These are phyloP conservation scores for Aspidiotus destructor DNA, from an alignment of 2,888 invertebrate species.

Conservation along the genomic window DNA sequence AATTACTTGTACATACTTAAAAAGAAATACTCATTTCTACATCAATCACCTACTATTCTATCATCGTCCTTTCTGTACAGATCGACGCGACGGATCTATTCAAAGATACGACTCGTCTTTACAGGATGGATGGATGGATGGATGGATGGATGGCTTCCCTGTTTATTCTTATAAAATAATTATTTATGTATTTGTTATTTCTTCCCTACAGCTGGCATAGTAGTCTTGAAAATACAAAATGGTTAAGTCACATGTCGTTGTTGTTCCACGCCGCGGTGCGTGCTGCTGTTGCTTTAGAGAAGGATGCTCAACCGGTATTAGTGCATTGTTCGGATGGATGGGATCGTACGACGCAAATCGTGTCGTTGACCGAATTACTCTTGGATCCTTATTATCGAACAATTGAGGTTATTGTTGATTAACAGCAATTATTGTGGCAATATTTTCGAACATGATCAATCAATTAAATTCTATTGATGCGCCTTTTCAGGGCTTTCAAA, in stretches of 20 bases:
- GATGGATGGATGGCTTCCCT: too few relatives aligned
- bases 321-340: constrained; percentile 99
- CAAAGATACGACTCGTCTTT: too few relatives aligned
- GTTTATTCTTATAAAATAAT: too few relatives aligned
- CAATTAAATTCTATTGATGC: too few relatives aligned
- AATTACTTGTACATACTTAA: too few relatives aligned
- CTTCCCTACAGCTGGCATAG: constrained; percentile 67
- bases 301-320: constrained; percentile 76
- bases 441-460: neutral
- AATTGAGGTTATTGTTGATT: constrained; percentile 54
- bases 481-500: constrained; percentile 69
- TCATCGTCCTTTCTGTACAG: too few relatives aligned
- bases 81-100: too few relatives aligned
- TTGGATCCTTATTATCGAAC: constrained; percentile 93
- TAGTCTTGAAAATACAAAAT: constrained; percentile 75
- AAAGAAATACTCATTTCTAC: too few relatives aligned
- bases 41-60: too few relatives aligned
- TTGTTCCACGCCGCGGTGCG: constrained; percentile 70
- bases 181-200: too few relatives aligned
- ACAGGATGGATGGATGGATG: too few relatives aligned
- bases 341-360: constrained; percentile 97
- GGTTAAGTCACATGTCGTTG: constrained; percentile 83
- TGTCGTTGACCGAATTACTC: constrained; percentile 81
- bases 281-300: constrained; percentile 68
- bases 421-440: neutral